phyloP scores from a whole-genome alignment of 2,888 invertebrate species.

The Drosophila pegasa region DNA sequence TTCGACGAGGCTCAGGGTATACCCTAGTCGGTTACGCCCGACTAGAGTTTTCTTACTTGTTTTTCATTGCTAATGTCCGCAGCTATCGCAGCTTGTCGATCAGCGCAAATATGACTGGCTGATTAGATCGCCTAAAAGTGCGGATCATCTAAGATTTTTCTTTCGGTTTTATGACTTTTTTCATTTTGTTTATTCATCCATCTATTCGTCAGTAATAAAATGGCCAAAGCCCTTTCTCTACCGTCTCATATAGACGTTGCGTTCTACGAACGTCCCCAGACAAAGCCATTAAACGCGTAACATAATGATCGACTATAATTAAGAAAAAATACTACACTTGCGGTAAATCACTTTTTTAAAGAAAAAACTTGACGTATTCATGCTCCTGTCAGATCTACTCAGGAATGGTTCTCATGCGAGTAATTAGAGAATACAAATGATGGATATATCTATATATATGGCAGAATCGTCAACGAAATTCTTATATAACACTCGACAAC shows the following conservation, averaged over 20 bases:
- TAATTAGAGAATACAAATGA: slow-evolving; percentile 4
- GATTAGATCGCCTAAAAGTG: slow-evolving; percentile 15
- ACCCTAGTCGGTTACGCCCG: too few species aligned
- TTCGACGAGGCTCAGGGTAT: too few species aligned
- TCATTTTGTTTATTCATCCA: not conserved
- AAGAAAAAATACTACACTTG: slow-evolving; percentile 12
- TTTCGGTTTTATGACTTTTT: not conserved
- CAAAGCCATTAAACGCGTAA: slow-evolving; percentile 33
- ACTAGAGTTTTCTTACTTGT: too few species aligned
- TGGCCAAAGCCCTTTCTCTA: slow-evolving; percentile 15
- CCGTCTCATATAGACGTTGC: not conserved
- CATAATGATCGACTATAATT: slow-evolving; percentile 40
- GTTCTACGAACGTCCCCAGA: slow-evolving; percentile 6
- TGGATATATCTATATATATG: not conserved
- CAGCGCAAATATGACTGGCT: slow-evolving; percentile 15
- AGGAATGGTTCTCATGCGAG: slow-evolving; percentile 9
- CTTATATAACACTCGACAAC: slow-evolving; percentile 7
- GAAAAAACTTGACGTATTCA: slow-evolving; percentile 6
- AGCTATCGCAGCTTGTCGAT: slow-evolving; percentile 8
- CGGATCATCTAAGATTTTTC: not conserved
- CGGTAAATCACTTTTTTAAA: slow-evolving; percentile 1
- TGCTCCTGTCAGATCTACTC: slow-evolving; percentile 8
- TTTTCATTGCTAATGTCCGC: too few species aligned
- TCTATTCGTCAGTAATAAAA: slow-evolving; percentile 4
- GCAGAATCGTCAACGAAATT: not conserved